Conservation (phyloP, 2,113 vertebrate species). For the Aplodontia rufa region DNA sequence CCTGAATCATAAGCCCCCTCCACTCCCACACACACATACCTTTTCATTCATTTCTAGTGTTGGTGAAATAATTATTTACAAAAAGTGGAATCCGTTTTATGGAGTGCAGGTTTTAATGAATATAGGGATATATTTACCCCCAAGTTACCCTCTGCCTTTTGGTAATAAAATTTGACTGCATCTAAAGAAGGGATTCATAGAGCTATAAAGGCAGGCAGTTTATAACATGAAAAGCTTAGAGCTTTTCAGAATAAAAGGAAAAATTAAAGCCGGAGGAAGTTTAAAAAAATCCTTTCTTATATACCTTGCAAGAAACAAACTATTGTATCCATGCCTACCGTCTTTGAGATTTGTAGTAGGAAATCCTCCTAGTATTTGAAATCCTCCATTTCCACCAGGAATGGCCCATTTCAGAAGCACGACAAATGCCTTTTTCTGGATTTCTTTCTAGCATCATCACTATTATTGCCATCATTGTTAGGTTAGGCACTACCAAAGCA, state of each 20-base stretch:
- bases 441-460: neutral
- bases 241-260: conserved; percentile 59
- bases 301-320: conserved; percentile 39
- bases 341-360: conserved; percentile 40
- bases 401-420: conserved; percentile 46
- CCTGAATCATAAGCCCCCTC: neutral
- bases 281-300: conserved; percentile 9
- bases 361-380: conserved; percentile 39
- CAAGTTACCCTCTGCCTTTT: conserved; percentile 40
- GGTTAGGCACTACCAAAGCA: conserved; percentile 26
- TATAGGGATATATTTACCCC: neutral
- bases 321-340: neutral
- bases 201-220: conserved; percentile 49
- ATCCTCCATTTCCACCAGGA: conserved; percentile 47
- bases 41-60: neutral
- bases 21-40: neutral
- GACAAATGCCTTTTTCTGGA: conserved; percentile 17
- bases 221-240: conserved; percentile 46
- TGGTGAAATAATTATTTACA: neutral
- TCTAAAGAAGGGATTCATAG: conserved; percentile 27
- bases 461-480: conserved; percentile 40
- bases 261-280: conserved; percentile 32
- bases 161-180: conserved; percentile 54
- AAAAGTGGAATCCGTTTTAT: conserved; percentile 10
- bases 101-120: conserved; percentile 25